A percentile compares a stretch with the other conserved stretches of the same genome.
Evolutionary conservation across 2,113 vertebrate species (phyloP).

Genomic region (Irena cyanogastra): DNA sequence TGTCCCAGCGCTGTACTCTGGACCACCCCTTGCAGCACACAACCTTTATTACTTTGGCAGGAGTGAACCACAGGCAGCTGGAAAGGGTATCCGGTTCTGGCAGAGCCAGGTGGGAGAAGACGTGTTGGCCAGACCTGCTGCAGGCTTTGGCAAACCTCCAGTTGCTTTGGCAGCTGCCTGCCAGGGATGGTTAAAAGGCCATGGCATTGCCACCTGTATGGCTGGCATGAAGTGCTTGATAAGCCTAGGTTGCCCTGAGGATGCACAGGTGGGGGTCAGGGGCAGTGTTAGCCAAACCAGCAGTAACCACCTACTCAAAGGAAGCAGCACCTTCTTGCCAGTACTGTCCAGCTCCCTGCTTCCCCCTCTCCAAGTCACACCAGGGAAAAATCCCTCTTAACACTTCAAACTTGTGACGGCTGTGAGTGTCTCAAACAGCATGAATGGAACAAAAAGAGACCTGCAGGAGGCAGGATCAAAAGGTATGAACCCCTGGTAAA

Average conservation of each 20-base stretch:
- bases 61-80: not conserved
- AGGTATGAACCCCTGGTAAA: not conserved
- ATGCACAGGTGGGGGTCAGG: not conserved
- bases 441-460: not conserved
- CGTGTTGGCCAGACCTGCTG: fast-evolving
- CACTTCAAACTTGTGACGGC: not conserved
- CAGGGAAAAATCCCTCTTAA: not conserved
- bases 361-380: not conserved
- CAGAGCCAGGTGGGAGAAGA: not conserved
- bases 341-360: not conserved
- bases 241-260: not conserved
- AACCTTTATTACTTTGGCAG: not conserved
- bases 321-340: not conserved
- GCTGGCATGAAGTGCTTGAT: not conserved
- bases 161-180: not conserved
- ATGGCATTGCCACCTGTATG: not conserved
- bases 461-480: not conserved
- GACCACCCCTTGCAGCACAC: not conserved
- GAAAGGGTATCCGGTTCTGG: not conserved
- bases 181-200: not conserved
- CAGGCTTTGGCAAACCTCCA: not conserved
- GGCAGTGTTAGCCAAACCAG: not conserved
- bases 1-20: not conserved
- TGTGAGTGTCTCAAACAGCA: not conserved
- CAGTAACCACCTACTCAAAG: not conserved